A percentile compares a stretch with the other conserved stretches of the same genome.
phyloP scores from a whole-genome alignment of 2,888 invertebrate genomes.

The Epinotia nisella region DNA sequence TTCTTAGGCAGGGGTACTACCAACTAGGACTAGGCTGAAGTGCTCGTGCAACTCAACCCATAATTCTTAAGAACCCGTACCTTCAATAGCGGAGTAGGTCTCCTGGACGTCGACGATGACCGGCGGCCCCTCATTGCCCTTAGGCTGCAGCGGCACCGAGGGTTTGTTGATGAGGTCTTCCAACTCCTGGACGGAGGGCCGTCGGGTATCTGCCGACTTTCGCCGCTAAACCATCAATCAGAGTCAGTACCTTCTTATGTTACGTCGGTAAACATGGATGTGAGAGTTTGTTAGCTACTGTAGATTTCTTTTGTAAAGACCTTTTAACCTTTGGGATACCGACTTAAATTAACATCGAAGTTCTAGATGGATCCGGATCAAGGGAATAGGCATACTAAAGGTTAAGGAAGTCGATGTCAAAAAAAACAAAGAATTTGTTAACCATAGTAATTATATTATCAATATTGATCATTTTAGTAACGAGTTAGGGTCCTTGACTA shows the following conservation, averaged over 20 bases:
- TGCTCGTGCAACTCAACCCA: too few species aligned
- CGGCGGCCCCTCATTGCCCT: slow-evolving; percentile 93
- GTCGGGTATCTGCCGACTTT: slow-evolving; percentile 95
- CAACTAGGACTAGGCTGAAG: too few species aligned
- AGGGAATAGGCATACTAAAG: too few species aligned
- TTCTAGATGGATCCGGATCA: too few species aligned
- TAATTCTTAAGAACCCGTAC: slow-evolving; percentile 72
- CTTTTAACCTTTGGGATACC: neutral
- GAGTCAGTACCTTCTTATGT: slow-evolving; percentile 25
- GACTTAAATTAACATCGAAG: too few species aligned
- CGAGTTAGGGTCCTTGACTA: slow-evolving; percentile 5
- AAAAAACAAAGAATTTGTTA: neutral
- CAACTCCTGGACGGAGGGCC: slow-evolving; percentile 95
- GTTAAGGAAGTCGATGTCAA: neutral
- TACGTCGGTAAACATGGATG: slow-evolving; percentile 15
- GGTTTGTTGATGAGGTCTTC: slow-evolving; percentile 96
- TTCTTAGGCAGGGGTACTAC: too few species aligned
- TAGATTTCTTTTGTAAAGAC: slow-evolving; percentile 16
- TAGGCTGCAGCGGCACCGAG: slow-evolving; percentile 93
- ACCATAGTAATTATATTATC: neutral
- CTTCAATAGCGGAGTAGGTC: slow-evolving; percentile 98
- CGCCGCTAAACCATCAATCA: slow-evolving; percentile 85
- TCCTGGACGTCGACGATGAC: slow-evolving; percentile 96
- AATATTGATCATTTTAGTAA: neutral
- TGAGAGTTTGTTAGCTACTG: slow-evolving; percentile 16